Evolutionary conservation across 2,797 vertebrate genomes (phyloP).

Genomic region (Microcaecilia unicolor): DNA sequence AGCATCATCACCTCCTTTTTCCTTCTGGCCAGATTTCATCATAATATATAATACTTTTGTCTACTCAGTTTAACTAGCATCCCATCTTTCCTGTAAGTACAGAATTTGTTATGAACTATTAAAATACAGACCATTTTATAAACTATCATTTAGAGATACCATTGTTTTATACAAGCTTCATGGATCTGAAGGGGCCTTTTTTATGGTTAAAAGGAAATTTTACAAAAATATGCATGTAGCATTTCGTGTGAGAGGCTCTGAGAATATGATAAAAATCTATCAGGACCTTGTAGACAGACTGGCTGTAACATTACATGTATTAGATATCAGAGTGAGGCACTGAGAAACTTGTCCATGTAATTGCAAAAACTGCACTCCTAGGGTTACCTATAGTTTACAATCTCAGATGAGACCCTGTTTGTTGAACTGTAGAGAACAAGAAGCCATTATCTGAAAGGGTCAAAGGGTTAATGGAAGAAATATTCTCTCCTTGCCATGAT

Average conservation of each 20-base stretch:
- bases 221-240: too few relatives aligned
- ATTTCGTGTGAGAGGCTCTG: not conserved
- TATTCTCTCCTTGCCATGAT: slow-evolving; percentile 39
- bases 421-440: slow-evolving; percentile 63
- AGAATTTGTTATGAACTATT: too few relatives aligned
- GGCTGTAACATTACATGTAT: slow-evolving; percentile 5
- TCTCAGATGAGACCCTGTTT: slow-evolving; percentile 41
- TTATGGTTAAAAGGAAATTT: slow-evolving; percentile 3
- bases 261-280: not conserved
- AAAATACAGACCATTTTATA: too few relatives aligned
- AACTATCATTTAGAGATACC: too few relatives aligned
- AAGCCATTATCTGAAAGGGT: slow-evolving; percentile 75
- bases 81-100: too few relatives aligned
- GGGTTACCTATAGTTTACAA: slow-evolving; percentile 18
- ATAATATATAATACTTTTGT: too few relatives aligned
- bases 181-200: too few relatives aligned
- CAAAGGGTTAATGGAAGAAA: slow-evolving; percentile 67
- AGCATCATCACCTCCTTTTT: too few relatives aligned
- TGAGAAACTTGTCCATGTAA: slow-evolving; percentile 10
- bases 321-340: slow-evolving; percentile 2
- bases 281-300: not conserved
- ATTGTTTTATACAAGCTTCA: too few relatives aligned
- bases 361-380: slow-evolving; percentile 16
- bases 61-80: too few relatives aligned
- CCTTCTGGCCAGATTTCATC: too few relatives aligned